Conservation (phyloP, 2,888 invertebrate genomes). For the Mythimna lalbum region DNA sequence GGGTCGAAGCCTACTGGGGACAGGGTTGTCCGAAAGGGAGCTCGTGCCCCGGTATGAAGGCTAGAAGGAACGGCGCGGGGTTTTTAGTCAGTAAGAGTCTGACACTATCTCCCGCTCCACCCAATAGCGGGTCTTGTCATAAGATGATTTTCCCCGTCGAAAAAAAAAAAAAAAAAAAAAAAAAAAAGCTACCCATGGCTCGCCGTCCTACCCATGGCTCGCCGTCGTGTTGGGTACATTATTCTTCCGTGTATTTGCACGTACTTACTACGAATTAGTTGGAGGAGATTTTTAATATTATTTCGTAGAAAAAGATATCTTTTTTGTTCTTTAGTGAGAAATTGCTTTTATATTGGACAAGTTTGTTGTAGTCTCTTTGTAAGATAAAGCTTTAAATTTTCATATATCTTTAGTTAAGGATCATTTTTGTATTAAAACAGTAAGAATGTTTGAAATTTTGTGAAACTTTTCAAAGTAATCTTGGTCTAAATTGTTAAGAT, state of each 20-base stretch:
- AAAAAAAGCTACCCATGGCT: too few species aligned
- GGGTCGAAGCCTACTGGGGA: too few species aligned
- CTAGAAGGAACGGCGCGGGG: too few species aligned
- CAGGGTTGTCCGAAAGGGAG: too few species aligned
- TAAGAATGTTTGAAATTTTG: constrained; percentile 10
- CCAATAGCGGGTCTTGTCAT: too few species aligned
- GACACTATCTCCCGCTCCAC: too few species aligned
- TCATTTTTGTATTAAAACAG: constrained; percentile 16
- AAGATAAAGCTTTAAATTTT: constrained; percentile 30
- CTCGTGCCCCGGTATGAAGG: too few species aligned
- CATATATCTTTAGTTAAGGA: constrained; percentile 36
- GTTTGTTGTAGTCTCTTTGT: constrained; percentile 46
- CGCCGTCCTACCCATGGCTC: too few species aligned
- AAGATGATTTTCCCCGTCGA: too few species aligned
- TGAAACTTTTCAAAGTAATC: constrained; percentile 9
- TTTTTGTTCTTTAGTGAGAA: constrained; percentile 49
- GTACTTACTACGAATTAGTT: constrained; percentile 63
- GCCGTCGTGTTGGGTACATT: neutral
- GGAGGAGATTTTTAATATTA: constrained; percentile 68
- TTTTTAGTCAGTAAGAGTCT: too few species aligned
- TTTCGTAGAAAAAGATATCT: constrained; percentile 62
- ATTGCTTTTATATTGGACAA: constrained; percentile 64
- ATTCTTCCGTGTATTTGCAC: constrained; percentile 34
- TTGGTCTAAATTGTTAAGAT: constrained; percentile 5
- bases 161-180: too few species aligned